Percentiles rank a stretch among this genome's conserved stretches.
phyloP scores from a whole-genome alignment of 2,888 invertebrate genomes.

The Cylindroiulus punctatus region DNA sequence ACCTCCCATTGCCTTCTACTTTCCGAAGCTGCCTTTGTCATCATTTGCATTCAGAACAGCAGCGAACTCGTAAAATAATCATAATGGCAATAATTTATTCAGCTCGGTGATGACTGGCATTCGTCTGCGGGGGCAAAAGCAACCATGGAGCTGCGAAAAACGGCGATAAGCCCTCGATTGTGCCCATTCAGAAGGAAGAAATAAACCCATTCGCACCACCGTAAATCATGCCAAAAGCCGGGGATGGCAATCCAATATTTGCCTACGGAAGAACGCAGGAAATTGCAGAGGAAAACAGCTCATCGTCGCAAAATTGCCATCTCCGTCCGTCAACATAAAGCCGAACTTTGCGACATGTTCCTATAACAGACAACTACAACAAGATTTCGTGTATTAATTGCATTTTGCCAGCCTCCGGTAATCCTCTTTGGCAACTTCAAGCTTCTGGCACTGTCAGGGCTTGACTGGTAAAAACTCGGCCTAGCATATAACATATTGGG shows the following conservation, averaged over 20 bases:
- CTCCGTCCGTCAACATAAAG: neutral
- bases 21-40: neutral
- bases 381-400: neutral
- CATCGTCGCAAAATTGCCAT: neutral
- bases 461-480: no score
- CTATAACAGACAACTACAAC: neutral
- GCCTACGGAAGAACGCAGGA: neutral
- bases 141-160: neutral
- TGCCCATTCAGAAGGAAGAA: slow-evolving; percentile 20
- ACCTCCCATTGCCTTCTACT: neutral
- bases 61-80: slow-evolving; percentile 4
- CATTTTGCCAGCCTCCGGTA: neutral
- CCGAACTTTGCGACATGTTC: neutral
- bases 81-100: slow-evolving; percentile 37
- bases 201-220: neutral
- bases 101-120: neutral
- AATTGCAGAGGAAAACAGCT: neutral
- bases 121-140: neutral
- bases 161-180: slow-evolving; percentile 35
- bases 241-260: slow-evolving; percentile 34
- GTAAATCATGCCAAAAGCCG: neutral
- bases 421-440: neutral
- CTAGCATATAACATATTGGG: no score
- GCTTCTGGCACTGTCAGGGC: neutral
- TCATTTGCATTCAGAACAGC: neutral